These are phyloP conservation scores for Podiceps cristatus DNA, from an alignment of 2,113 vertebrate species.

Conservation along the genomic window DNA sequence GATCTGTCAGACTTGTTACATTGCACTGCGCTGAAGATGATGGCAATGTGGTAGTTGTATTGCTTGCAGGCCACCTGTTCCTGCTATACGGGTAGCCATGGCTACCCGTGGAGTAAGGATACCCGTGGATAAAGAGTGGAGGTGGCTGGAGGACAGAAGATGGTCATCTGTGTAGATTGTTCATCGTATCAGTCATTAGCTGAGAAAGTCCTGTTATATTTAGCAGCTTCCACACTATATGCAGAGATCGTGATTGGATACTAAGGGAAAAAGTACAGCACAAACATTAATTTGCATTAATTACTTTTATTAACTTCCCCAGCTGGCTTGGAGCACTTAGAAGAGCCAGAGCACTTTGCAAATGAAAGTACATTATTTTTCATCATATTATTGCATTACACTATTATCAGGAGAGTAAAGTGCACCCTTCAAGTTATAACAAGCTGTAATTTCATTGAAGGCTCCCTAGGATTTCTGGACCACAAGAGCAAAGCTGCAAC, in stretches of 20 bases:
- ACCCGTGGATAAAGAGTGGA: neutral
- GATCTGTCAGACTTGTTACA: neutral
- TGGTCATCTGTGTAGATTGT: neutral
- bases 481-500: neutral
- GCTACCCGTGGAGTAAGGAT: too few species aligned
- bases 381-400: neutral
- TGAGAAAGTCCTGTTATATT: neutral
- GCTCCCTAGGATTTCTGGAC: neutral
- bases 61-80: neutral
- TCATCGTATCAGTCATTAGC: neutral
- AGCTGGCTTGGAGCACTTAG: neutral
- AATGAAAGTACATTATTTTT: neutral
- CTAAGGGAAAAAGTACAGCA: neutral
- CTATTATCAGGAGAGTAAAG: neutral
- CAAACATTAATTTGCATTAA: neutral
- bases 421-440: neutral
- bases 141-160: neutral
- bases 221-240: neutral
- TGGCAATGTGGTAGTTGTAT: neutral
- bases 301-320: neutral
- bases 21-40: neutral
- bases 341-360: neutral
- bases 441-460: constrained; percentile 12
- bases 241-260: neutral
- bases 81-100: neutral